Evolutionary conservation across 2,888 invertebrate genomes (phyloP).

Genomic region (Dynastes hyllus): DNA sequence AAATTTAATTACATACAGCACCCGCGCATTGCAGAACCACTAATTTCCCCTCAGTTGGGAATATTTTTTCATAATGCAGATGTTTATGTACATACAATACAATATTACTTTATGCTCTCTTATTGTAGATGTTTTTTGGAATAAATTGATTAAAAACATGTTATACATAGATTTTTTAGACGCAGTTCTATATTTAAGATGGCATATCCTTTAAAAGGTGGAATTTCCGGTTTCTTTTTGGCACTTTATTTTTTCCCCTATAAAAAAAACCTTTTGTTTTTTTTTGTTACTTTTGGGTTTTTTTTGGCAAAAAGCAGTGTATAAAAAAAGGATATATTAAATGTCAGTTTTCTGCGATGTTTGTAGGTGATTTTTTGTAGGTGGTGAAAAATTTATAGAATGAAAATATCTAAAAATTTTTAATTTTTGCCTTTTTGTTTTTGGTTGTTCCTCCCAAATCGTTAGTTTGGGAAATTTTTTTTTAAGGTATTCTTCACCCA

Average conservation of each 20-base stretch:
- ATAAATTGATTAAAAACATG: conserved; percentile 2
- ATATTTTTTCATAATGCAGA: not conserved
- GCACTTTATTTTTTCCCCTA: not conserved
- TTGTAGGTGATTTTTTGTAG: not conserved
- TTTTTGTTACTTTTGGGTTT: not conserved
- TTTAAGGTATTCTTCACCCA: too few relatives aligned
- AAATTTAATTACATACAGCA: too few relatives aligned
- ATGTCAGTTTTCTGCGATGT: not conserved
- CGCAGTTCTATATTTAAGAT: conserved; percentile 7
- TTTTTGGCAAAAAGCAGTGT: not conserved
- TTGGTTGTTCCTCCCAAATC: too few relatives aligned
- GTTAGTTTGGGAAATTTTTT: too few relatives aligned
- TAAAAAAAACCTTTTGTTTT: not conserved
- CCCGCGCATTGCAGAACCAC: too few relatives aligned
- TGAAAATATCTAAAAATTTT: not conserved
- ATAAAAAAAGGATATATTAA: not conserved
- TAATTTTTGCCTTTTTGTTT: not conserved
- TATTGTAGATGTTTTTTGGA: not conserved
- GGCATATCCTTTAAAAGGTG: too few relatives aligned
- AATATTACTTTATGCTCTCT: not conserved
- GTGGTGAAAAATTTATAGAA: not conserved
- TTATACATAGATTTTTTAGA: conserved; percentile 13
- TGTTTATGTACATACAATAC: not conserved
- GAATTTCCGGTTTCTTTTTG: conserved; percentile 23
- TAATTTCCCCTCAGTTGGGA: too few relatives aligned